Conservation (phyloP, 2,113 vertebrate species). For the Albula goreensis region DNA sequence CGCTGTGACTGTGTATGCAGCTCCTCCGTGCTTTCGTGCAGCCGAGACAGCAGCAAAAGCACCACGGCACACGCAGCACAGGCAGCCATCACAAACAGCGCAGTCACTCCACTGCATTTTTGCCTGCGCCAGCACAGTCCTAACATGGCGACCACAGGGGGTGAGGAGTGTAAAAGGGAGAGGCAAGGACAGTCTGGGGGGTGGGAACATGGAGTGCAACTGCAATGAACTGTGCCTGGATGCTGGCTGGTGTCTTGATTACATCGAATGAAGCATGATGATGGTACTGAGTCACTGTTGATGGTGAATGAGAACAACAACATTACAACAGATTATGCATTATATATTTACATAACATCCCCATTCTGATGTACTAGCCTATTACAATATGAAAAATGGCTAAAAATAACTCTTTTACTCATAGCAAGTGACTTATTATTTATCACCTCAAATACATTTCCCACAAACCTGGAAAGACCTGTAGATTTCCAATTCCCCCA, state of each 20-base stretch:
- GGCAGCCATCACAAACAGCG: slow-evolving; percentile 49
- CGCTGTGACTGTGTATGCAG: slow-evolving; percentile 55
- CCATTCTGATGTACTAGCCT: too few species aligned
- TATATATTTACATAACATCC: too few species aligned
- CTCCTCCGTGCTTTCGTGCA: slow-evolving; percentile 54
- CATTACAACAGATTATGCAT: background rate
- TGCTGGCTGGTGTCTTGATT: background rate
- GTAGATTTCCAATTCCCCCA: background rate
- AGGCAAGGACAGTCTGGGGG: background rate
- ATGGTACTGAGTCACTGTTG: background rate
- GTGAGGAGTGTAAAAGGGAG: background rate
- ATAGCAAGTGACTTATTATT: background rate
- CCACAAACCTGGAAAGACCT: too few species aligned
- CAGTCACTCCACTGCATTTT: slow-evolving; percentile 58
- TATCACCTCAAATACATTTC: background rate
- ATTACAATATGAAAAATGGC: too few species aligned
- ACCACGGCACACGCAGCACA: slow-evolving; percentile 50
- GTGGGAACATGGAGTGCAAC: background rate
- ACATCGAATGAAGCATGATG: background rate
- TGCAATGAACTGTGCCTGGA: background rate
- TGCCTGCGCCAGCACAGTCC: slow-evolving; percentile 62
- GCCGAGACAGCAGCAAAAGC: slow-evolving; percentile 49
- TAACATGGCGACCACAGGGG: slow-evolving; percentile 47
- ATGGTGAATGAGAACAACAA: background rate
- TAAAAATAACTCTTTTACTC: too few species aligned